Evolutionary conservation across 1,140 invertebrate genomes (phyloP).

Genomic region (Eupristina koningsbergeri): DNA sequence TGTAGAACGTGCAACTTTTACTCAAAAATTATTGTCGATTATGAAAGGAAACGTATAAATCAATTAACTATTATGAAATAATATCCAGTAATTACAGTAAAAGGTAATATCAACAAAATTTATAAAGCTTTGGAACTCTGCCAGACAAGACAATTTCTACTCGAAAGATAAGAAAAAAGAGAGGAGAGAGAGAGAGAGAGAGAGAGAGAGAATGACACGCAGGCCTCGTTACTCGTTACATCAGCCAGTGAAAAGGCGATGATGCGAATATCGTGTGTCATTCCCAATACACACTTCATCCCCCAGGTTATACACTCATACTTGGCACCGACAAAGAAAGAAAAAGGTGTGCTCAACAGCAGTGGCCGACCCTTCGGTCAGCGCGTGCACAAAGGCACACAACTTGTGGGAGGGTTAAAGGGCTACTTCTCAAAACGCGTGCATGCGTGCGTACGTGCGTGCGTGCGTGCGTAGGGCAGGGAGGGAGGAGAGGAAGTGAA

Average conservation of each 20-base stretch:
- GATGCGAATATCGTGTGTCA: slow-evolving; percentile 72
- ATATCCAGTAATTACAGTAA: too few relatives aligned
- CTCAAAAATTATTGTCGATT: too few relatives aligned
- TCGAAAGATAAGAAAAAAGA: background rate
- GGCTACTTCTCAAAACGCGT: slow-evolving; percentile 25
- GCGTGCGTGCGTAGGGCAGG: background rate
- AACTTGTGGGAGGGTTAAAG: slow-evolving; percentile 40
- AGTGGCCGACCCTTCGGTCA: slow-evolving; percentile 37
- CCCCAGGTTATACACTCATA: background rate
- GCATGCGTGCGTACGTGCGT: background rate
- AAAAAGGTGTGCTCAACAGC: slow-evolving; percentile 31
- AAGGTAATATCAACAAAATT: too few relatives aligned
- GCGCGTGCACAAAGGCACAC: slow-evolving; percentile 17
- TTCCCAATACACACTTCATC: slow-evolving; percentile 59
- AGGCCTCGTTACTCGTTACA: slow-evolving; percentile 23
- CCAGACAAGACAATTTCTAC: slow-evolving; percentile 51
- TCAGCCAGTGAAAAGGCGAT: slow-evolving; percentile 56
- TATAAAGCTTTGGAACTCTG: too few relatives aligned
- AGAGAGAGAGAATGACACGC: background rate
- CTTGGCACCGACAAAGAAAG: slow-evolving; percentile 39
- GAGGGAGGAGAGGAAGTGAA: background rate
- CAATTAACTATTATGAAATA: too few relatives aligned
- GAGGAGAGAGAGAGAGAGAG: too few relatives aligned
- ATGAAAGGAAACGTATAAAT: too few relatives aligned
- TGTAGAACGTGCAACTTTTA: too few relatives aligned